Evolutionary conservation across 2,888 invertebrate species (phyloP).

Genomic region (Microctonus hyperodae): DNA sequence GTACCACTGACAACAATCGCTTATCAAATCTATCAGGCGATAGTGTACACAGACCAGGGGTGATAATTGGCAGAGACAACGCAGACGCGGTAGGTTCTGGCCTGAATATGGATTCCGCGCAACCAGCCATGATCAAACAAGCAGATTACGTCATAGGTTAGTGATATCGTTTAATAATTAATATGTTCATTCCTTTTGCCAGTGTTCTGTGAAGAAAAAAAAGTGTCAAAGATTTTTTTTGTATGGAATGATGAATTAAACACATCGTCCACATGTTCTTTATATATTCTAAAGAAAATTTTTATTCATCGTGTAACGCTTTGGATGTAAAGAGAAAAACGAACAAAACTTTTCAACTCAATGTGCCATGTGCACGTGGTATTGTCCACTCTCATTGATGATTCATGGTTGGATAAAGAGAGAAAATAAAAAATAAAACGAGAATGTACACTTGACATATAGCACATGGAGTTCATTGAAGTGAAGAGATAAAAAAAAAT

Average conservation of each 20-base stretch:
- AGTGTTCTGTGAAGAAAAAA: not conserved
- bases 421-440: not conserved
- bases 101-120: slow-evolving; percentile 44
- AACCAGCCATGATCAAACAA: slow-evolving; percentile 57
- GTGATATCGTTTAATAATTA: slow-evolving; percentile 36
- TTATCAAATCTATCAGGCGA: slow-evolving; percentile 54
- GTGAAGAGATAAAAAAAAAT: slow-evolving; percentile 3
- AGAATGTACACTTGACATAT: not conserved
- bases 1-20: slow-evolving; percentile 51
- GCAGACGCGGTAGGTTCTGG: slow-evolving; percentile 52
- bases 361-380: slow-evolving; percentile 14
- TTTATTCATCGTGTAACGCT: not conserved
- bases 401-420: not conserved
- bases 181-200: not conserved
- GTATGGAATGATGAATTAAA: not conserved
- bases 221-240: not conserved
- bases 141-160: slow-evolving; percentile 60
- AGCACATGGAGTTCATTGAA: not conserved
- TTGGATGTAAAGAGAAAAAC: not conserved
- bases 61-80: slow-evolving; percentile 54
- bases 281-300: not conserved
- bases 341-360: slow-evolving; percentile 13
- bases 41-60: slow-evolving; percentile 46
- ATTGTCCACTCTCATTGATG: not conserved
- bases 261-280: not conserved